Percentiles rank a stretch among this genome's conserved stretches.
Conservation (phyloP, 2,888 invertebrate species). For the Aleiodes testaceus region DNA sequence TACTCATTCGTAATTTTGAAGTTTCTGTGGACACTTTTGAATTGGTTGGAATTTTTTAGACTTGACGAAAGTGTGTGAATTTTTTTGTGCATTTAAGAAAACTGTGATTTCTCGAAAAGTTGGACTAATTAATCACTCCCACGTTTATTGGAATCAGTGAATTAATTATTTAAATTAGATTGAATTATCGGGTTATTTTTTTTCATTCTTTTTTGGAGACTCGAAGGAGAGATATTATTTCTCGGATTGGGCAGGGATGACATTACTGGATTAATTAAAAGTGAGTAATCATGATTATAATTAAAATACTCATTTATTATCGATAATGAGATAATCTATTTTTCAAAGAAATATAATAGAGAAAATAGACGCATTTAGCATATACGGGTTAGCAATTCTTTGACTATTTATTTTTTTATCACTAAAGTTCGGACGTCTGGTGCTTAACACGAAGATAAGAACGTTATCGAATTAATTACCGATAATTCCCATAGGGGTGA, state of each 20-base stretch:
- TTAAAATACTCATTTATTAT: background rate
- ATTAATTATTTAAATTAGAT: conserved; percentile 29
- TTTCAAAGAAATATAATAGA: background rate
- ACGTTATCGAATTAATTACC: conserved; percentile 53
- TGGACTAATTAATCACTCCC: conserved; percentile 27
- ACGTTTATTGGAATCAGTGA: conserved; percentile 17
- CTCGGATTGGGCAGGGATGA: conserved; percentile 12
- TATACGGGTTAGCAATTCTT: background rate
- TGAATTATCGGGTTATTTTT: background rate
- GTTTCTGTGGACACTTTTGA: background rate
- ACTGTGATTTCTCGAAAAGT: conserved; percentile 1
- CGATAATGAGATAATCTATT: background rate
- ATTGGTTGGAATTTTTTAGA: conserved; percentile 7
- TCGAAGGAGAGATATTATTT: background rate
- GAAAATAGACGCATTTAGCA: background rate
- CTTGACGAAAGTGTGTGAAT: conserved; percentile 2
- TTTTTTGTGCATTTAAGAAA: conserved; percentile 12
- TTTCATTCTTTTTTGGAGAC: background rate
- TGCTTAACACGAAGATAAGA: conserved; percentile 21
- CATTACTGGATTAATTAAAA: conserved; percentile 23
- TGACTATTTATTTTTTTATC: conserved; percentile 21
- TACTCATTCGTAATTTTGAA: background rate
- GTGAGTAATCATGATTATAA: conserved; percentile 4
- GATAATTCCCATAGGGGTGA: conserved; percentile 55
- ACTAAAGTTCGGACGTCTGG: conserved; percentile 28